Conservation (phyloP, 2,888 invertebrate genomes). For the Cryptus viduatorius region DNA sequence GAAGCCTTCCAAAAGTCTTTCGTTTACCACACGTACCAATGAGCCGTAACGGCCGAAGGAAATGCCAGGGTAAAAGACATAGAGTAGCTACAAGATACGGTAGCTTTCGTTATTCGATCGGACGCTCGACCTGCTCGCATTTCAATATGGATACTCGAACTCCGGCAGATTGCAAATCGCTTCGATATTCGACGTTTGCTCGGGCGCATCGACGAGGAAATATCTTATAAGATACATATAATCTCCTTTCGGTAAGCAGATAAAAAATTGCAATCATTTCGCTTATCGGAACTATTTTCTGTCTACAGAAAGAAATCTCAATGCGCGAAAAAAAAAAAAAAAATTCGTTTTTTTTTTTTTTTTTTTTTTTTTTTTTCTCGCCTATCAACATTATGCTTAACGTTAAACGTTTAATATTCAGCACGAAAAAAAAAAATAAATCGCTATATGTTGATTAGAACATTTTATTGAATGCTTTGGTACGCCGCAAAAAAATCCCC, state of each 20-base stretch:
- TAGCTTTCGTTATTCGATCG: conserved; percentile 52
- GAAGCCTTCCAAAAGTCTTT: conserved; percentile 67
- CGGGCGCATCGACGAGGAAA: neutral
- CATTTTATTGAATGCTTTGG: no score
- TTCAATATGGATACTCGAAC: conserved; percentile 45
- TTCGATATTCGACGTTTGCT: conserved; percentile 8
- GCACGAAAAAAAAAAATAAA: neutral
- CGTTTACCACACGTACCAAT: conserved; percentile 66
- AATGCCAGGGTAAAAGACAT: neutral
- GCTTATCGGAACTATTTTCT: neutral
- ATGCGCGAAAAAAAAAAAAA: no score
- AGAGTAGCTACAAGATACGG: conserved; percentile 38
- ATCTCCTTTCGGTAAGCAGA: no score
- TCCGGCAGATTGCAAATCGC: conserved; percentile 55
- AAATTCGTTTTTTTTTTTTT: no score
- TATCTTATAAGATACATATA: neutral
- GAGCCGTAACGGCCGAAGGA: conserved; percentile 50
- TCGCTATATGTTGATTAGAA: no score
- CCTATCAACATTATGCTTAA: neutral
- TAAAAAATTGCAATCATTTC: neutral
- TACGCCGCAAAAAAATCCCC: no score
- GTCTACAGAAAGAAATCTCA: no score
- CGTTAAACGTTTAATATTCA: neutral
- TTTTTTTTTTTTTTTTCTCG: no score
- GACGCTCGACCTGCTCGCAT: conserved; percentile 55